A percentile compares a stretch with the other conserved stretches of the same genome.
These are phyloP conservation scores for Centruroides sculpturatus DNA, from an alignment of 1,140 invertebrate species.

Conservation along the genomic window DNA sequence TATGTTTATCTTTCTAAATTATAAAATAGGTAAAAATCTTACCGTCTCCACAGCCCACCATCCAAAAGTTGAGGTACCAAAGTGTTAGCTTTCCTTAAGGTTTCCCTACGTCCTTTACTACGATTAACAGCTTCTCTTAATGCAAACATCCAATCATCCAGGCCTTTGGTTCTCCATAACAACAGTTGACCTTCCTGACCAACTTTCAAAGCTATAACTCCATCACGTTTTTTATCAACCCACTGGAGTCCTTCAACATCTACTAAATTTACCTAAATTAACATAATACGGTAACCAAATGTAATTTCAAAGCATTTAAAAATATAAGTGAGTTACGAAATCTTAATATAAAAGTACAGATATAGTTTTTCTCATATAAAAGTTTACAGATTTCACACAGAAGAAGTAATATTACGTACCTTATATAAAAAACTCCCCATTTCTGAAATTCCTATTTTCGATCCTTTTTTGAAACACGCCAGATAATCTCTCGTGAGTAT, in stretches of 20 bases:
- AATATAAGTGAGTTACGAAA: no score
- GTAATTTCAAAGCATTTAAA: no score
- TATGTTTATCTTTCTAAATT: no score
- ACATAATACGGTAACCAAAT: not conserved
- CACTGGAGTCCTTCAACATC: constrained; percentile 48
- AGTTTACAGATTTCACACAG: no score
- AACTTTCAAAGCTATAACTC: constrained; percentile 25
- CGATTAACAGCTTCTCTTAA: constrained; percentile 18
- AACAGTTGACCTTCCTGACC: constrained; percentile 38
- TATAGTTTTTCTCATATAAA: no score
- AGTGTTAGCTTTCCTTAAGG: constrained; percentile 18
- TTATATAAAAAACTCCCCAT: constrained; percentile 57
- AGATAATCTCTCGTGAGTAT: constrained; percentile 50
- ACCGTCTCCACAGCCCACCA: constrained; percentile 12
- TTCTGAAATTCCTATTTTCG: constrained; percentile 43
- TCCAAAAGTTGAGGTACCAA: constrained; percentile 13
- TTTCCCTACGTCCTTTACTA: constrained; percentile 18
- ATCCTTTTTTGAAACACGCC: constrained; percentile 49
- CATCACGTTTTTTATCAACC: constrained; percentile 43
- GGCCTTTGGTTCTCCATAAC: constrained; percentile 29
- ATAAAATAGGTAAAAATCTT: not conserved
- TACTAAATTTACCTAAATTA: constrained; percentile 41
- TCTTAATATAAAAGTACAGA: no score
- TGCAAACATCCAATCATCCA: constrained; percentile 21
- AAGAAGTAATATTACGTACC: constrained; percentile 27